Evolutionary conservation across 2,888 invertebrate genomes (phyloP).

Genomic region (Hypercompe scribonia): DNA sequence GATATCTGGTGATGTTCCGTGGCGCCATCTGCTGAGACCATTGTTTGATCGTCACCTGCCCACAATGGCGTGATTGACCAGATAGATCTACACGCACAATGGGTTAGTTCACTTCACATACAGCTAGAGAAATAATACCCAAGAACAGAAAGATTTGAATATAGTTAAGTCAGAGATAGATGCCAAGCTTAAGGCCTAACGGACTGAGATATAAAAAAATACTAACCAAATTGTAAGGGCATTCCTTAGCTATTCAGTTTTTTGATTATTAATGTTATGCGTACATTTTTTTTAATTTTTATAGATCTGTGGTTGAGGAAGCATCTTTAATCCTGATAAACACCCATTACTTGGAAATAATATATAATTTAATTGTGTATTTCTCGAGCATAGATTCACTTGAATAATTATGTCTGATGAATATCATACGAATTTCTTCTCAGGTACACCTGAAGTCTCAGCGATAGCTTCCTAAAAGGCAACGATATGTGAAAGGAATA

Average conservation of each 20-base stretch:
- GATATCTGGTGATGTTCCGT: conserved; percentile 79
- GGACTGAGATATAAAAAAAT: background rate
- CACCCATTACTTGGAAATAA: background rate
- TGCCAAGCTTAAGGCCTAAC: background rate
- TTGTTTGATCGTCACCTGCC: conserved; percentile 54
- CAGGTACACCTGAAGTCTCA: background rate
- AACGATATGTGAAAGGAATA: too few species aligned
- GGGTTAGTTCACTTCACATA: background rate
- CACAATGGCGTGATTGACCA: conserved; percentile 21
- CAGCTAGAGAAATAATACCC: background rate
- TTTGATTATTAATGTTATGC: background rate
- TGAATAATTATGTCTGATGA: too few species aligned
- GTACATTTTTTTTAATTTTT: too few species aligned
- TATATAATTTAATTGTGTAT: background rate
- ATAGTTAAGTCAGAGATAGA: background rate
- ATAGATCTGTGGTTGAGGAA: background rate
- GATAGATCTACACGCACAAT: conserved; percentile 9
- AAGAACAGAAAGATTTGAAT: background rate
- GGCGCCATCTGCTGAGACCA: conserved; percentile 73
- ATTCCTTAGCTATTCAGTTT: too few species aligned
- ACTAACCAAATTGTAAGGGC: background rate
- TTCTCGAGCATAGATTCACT: background rate
- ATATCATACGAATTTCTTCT: too few species aligned
- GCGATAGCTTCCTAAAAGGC: background rate
- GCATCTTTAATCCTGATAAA: too few species aligned